Evolutionary conservation across 92 coral and sea anemone genomes (phyloP).

Genomic region (Porites lobata): DNA sequence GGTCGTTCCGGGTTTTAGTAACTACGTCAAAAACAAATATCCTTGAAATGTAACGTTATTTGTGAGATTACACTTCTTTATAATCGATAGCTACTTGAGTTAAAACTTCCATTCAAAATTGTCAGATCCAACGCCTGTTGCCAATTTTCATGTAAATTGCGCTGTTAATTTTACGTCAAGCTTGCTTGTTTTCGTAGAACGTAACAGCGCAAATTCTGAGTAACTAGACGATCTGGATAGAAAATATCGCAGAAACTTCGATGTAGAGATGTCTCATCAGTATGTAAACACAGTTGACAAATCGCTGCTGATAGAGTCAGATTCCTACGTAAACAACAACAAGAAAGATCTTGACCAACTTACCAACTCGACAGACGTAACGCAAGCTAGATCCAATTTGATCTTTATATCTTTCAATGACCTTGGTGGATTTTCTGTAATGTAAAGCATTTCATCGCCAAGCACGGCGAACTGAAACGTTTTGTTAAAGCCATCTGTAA

Average conservation of each 20-base stretch:
- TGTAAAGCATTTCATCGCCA: conserved; percentile 91
- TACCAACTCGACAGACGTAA: conserved; percentile 88
- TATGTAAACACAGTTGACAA: not conserved
- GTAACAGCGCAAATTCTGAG: not conserved
- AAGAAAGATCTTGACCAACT: conserved; percentile 35
- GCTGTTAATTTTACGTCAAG: not conserved
- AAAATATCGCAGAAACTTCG: not conserved
- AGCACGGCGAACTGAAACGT: conserved; percentile 91
- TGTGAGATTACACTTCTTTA: not conserved
- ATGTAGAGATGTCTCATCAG: not conserved
- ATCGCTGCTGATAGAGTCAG: not conserved
- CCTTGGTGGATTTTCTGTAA: conserved; percentile 97
- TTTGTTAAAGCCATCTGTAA: conserved; percentile 90
- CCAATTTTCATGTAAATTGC: not conserved
- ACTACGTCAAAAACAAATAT: not conserved
- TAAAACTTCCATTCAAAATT: not conserved
- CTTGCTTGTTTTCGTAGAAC: too few species aligned
- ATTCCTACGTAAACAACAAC: not conserved
- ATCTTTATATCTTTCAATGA: conserved; percentile 85
- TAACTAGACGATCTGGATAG: not conserved
- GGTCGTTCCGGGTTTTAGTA: too few species aligned
- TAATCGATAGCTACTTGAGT: not conserved
- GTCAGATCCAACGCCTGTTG: not conserved
- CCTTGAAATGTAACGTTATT: not conserved
- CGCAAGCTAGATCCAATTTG: conserved; percentile 79